Conservation (phyloP, 2,888 invertebrate species). For the Cacoxenus indagator region DNA sequence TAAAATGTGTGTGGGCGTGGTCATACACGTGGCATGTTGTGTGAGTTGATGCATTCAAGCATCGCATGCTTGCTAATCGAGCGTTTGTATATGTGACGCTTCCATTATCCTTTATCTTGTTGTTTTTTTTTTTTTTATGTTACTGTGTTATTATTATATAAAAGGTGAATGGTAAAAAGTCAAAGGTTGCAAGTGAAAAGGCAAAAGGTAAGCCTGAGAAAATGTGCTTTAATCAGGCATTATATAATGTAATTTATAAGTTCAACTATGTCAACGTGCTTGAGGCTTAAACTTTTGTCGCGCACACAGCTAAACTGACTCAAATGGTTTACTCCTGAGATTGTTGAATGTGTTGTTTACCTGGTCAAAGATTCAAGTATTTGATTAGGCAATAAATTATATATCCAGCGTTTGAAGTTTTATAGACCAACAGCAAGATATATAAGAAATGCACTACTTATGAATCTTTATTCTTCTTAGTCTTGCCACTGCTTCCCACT, state of each 20-base stretch:
- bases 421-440: too few species aligned
- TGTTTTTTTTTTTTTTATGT: slow-evolving; percentile 1
- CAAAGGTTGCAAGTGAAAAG: background rate
- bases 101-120: background rate
- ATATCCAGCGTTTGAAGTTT: too few species aligned
- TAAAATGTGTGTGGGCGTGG: background rate
- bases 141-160: slow-evolving; percentile 14
- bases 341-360: background rate
- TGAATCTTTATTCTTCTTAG: too few species aligned
- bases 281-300: background rate
- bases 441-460: too few species aligned
- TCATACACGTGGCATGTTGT: background rate
- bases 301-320: background rate
- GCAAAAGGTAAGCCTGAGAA: background rate
- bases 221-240: slow-evolving; percentile 10
- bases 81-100: background rate
- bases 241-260: slow-evolving; percentile 11
- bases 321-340: background rate
- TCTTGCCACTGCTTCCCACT: too few species aligned
- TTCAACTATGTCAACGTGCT: background rate
- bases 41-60: background rate
- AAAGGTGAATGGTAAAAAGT: slow-evolving; percentile 11
- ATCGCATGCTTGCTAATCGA: slow-evolving; percentile 6
- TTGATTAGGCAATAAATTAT: too few species aligned
- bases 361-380: background rate